These are phyloP conservation scores for Diploptera punctata DNA, from an alignment of 2,888 invertebrate genomes.

Conservation along the genomic window DNA sequence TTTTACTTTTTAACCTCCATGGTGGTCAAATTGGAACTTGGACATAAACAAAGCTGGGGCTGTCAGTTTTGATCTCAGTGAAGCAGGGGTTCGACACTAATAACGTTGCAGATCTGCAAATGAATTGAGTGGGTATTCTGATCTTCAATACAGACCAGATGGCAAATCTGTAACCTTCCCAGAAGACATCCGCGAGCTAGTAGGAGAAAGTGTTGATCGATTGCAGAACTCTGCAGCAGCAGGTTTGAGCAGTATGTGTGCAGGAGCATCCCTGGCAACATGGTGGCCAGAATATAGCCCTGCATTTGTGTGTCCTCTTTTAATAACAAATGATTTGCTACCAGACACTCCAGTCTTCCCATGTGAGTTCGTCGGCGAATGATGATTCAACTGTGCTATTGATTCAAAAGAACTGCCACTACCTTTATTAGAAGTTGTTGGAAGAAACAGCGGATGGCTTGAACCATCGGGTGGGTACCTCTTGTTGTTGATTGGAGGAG, in stretches of 20 bases:
- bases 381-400: not conserved
- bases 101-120: too few species aligned
- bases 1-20: too few species aligned
- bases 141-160: constrained; percentile 48
- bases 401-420: constrained; percentile 14
- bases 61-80: too few species aligned
- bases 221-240: constrained; percentile 11
- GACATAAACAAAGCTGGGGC: too few species aligned
- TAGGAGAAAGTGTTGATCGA: not conserved
- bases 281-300: constrained; percentile 67
- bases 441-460: constrained; percentile 36
- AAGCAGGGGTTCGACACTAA: too few species aligned
- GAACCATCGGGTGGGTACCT: constrained; percentile 44
- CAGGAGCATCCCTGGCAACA: constrained; percentile 28
- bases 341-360: constrained; percentile 48
- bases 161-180: constrained; percentile 49
- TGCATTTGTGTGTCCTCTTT: constrained; percentile 67
- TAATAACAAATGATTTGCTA: constrained; percentile 62
- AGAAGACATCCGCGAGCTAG: constrained; percentile 37
- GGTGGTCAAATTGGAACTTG: too few species aligned
- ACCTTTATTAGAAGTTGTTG: not conserved
- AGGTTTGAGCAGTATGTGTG: constrained; percentile 14
- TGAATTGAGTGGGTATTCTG: not conserved
- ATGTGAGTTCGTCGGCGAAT: constrained; percentile 6
- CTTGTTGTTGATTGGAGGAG: not conserved